Base-by-base conservation (phyloP, 64 coral and sea anemone species). In the Stichodactyla helianthus region DNA sequence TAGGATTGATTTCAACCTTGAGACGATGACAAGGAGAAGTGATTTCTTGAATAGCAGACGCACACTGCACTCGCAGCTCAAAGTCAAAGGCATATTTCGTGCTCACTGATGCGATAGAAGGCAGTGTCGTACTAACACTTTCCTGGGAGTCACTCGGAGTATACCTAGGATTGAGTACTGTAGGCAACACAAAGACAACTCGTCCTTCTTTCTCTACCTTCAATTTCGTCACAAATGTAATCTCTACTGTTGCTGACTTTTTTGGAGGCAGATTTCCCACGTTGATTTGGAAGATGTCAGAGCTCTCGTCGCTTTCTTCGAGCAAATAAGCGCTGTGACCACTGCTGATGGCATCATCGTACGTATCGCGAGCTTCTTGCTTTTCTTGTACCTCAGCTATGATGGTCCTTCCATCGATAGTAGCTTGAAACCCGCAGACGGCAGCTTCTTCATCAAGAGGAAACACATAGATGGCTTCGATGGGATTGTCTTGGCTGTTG, bases 221-320 rank as follows among this genome's bases (percentile, higher is more conserved):
- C 25, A 84, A 55, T 35, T 18, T 25, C 19, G 54, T 60, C 83
- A 84, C 83, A 61, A 84, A 84, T 0, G 83, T 84, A 20, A 84
- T 51, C 59, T 84, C 55, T 13, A 84, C 55, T 17, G 25, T 59
- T 9, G 83, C 83, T 35, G 83, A 59, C 17, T 83, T 35, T 52
- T 89, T 85, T 6, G 95, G 92, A 10, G 92, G 92, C 1, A 98
- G 82, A 76, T 98, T 92, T 54, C 92, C 95, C 28, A 94, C 92
- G 27, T 85, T 92, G 15, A 98, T 89, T 54, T 78, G 92, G 62
- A 98, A 98, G 85, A 98, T 93, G 56, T 98, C 92, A 12, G 94
- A 95, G 6, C 94, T 92, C 67, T 95, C 94, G 54, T 93, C 92
- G 67, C 91, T 93, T 77, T 98, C 92, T 82, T 96, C 94, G 8